Evolutionary conservation across 2,888 invertebrate species (phyloP), one percentile per base, ranked within the genome.

Genomic region (Hermodice carunculata): DNA sequence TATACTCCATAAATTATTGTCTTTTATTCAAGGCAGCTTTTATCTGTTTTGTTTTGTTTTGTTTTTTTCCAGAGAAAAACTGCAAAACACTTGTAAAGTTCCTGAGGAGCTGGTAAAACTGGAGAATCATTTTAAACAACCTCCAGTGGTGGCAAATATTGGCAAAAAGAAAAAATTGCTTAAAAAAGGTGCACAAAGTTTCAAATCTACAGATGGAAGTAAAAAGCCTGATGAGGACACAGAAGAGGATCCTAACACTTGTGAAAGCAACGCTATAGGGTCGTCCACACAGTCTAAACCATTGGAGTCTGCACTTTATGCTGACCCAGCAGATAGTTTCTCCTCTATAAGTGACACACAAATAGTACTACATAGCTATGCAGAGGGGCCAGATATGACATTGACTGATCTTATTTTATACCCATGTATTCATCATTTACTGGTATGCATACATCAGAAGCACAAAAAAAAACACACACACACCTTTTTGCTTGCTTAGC

Each of bases 131-230:
- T 89, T 97, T 86, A 89, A 89, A 19, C 92, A 93, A 78, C 95
- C 96, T 0, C 91, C 94, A 0, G 90, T 91, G 79, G 89, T 95
- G 69, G 95, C 96, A 80, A 96, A 96, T 86, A 90, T 94, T 32
- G 92, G 92, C 73, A 94, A 94, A 65, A 49, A 64, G 19, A 56
- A 54, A 57, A n/a, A 40, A 17, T 17, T 29, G n/a, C n/a, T n/a
- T n/a, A n/a, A n/a, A n/a, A n/a, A n/a, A n/a, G n/a, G n/a, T n/a
- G n/a, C n/a, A n/a, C n/a, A n/a, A n/a, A n/a, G n/a, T n/a, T n/a
- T n/a, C n/a, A n/a, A n/a, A n/a, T n/a, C n/a, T n/a, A n/a, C n/a
- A n/a, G n/a, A n/a, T n/a, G n/a, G n/a, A n/a, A n/a, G n/a, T n/a
- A n/a, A n/a, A n/a, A n/a, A n/a, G n/a, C n/a, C n/a, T n/a, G n/a